A percentile compares a stretch with the other conserved stretches of the same genome.
Evolutionary conservation across 2,888 invertebrate species (phyloP).

Genomic region (Luperina testacea): DNA sequence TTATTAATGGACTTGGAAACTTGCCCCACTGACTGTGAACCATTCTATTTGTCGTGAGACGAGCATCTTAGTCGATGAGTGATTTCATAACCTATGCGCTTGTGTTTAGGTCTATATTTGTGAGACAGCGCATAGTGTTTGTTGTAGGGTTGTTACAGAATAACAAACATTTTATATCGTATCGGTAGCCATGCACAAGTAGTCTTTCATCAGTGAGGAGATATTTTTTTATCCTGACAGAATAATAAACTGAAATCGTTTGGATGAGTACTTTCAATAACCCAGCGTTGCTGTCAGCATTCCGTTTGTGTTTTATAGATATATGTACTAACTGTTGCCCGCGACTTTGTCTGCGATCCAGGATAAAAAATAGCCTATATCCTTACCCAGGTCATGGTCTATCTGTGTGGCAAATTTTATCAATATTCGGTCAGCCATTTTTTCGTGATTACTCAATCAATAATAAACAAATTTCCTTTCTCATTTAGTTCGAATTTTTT

Average conservation of each 20-base stretch:
- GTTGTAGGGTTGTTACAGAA: constrained; percentile 58
- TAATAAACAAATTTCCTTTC: not conserved
- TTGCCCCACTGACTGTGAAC: constrained; percentile 89
- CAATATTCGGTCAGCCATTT: not conserved
- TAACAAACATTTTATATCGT: constrained; percentile 7
- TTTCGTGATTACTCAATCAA: not conserved
- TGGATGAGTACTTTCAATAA: not conserved
- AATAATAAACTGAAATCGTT: constrained; percentile 1
- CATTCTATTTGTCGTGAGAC: constrained; percentile 84
- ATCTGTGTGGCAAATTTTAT: not conserved
- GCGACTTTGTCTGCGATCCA: not conserved
- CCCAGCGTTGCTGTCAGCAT: not conserved
- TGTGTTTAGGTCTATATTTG: constrained; percentile 75
- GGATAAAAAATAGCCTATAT: not conserved
- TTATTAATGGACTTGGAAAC: constrained; percentile 90
- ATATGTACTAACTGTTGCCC: not conserved
- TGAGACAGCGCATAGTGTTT: constrained; percentile 43
- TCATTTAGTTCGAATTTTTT: no score
- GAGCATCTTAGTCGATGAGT: constrained; percentile 74
- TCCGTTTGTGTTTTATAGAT: not conserved
- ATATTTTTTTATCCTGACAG: not conserved
- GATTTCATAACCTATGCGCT: constrained; percentile 75
- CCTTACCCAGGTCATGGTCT: not conserved
- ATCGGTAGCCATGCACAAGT: not conserved
- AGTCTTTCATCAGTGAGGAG: not conserved